phyloP scores from a whole-genome alignment of 2,113 vertebrate species.

The Pseudorasbora parva region DNA sequence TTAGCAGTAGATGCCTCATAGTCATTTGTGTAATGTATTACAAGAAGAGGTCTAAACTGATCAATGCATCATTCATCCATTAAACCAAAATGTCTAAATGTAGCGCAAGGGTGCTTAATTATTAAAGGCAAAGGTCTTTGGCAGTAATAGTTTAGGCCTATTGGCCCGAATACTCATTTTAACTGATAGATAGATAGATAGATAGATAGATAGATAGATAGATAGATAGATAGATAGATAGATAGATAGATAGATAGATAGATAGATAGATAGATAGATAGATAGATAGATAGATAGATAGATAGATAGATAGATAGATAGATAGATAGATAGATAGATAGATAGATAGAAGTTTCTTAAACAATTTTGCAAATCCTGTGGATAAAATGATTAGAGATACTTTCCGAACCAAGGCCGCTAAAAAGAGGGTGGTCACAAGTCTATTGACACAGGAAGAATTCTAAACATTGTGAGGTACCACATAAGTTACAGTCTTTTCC shows the following conservation, averaged over 20 bases:
- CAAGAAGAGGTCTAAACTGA: neutral
- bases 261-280: too few relatives aligned
- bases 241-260: too few relatives aligned
- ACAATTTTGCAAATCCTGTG: neutral
- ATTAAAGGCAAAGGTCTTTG: conserved; percentile 11
- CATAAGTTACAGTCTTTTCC: neutral
- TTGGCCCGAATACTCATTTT: neutral
- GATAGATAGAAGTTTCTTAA: too few relatives aligned
- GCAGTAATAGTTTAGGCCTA: conserved; percentile 1
- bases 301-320: too few relatives aligned
- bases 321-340: too few relatives aligned
- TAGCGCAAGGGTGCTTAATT: conserved; percentile 13
- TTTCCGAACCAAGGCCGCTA: neutral
- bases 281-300: too few relatives aligned
- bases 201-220: too few relatives aligned
- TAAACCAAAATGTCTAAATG: conserved; percentile 28
- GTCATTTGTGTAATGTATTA: conserved; percentile 36
- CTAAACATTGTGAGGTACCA: neutral
- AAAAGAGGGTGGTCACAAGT: neutral
- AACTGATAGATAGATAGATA: neutral
- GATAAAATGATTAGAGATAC: neutral
- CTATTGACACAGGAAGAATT: conserved; percentile 18
- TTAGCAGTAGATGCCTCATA: neutral
- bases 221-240: too few relatives aligned
- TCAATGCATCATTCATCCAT: conserved; percentile 30